phyloP scores from a whole-genome alignment of 2,888 invertebrate genomes.

The Epinotia brunnichana region DNA sequence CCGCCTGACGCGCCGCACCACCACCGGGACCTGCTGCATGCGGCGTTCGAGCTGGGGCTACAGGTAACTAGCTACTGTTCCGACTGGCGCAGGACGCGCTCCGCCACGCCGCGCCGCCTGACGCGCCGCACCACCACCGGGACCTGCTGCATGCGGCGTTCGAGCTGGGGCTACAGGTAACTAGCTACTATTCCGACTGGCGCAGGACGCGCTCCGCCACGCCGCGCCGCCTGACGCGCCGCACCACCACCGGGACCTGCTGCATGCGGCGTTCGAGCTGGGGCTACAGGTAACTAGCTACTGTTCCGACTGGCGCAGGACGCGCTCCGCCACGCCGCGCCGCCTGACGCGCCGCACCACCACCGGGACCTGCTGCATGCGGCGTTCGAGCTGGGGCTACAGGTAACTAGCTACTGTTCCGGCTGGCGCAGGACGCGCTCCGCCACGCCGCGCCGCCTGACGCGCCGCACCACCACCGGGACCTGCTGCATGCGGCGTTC shows the following conservation, averaged over 20 bases:
- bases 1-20: conserved; percentile 89
- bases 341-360: conserved; percentile 88
- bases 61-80: conserved; percentile 80
- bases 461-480: conserved; percentile 90
- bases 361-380: conserved; percentile 90
- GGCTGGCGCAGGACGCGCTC: conserved; percentile 61
- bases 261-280: conserved; percentile 92
- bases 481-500: conserved; percentile 90
- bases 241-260: conserved; percentile 89
- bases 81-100: conserved; percentile 59
- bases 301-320: conserved; percentile 38
- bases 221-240: conserved; percentile 90
- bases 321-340: conserved; percentile 89
- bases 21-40: conserved; percentile 89
- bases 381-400: conserved; percentile 91
- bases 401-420: conserved; percentile 70
- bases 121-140: conserved; percentile 90
- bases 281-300: conserved; percentile 87
- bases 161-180: conserved; percentile 89
- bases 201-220: conserved; percentile 82
- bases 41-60: conserved; percentile 91
- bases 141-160: conserved; percentile 91
- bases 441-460: conserved; percentile 90
- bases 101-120: conserved; percentile 90
- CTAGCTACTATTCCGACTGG: conserved; percentile 41